These are phyloP conservation scores for Melieria crassipennis DNA, from an alignment of 2,888 invertebrate genomes.

Conservation along the genomic window DNA sequence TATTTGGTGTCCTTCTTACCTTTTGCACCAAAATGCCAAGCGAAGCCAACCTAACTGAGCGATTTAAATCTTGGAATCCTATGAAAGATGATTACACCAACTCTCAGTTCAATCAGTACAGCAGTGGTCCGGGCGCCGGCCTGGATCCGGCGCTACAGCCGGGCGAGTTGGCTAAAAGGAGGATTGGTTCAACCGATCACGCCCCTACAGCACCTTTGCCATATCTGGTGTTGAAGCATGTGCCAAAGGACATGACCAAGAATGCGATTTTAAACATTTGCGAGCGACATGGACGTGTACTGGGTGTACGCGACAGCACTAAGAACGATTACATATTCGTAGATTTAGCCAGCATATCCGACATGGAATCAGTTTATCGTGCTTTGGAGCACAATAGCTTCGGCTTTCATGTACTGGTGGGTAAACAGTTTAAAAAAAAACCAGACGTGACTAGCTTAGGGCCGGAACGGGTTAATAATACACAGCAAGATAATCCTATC, in stretches of 20 bases:
- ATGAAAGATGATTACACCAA: constrained; percentile 50
- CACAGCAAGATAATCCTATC: constrained; percentile 35
- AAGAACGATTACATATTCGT: constrained; percentile 43
- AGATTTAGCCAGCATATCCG: constrained; percentile 43
- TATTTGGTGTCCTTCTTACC: too few species aligned
- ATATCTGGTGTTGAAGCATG: constrained; percentile 42
- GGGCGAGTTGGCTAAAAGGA: constrained; percentile 35
- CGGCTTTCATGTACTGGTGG: constrained; percentile 44
- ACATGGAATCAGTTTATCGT: constrained; percentile 49
- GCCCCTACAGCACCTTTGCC: constrained; percentile 29
- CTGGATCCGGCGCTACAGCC: constrained; percentile 45
- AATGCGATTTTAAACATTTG: constrained; percentile 47
- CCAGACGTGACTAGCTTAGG: too few species aligned
- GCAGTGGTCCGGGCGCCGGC: constrained; percentile 48
- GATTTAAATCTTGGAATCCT: constrained; percentile 48
- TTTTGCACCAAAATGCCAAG: too few species aligned
- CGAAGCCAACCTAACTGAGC: constrained; percentile 13
- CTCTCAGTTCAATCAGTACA: constrained; percentile 47
- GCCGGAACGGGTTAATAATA: too few species aligned
- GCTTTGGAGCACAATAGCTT: constrained; percentile 46
- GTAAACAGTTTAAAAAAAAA: constrained; percentile 15
- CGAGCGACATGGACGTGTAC: constrained; percentile 37
- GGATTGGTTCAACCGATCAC: not conserved
- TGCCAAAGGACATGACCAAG: constrained; percentile 42
- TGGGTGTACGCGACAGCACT: constrained; percentile 36